Evolutionary conservation across 2,797 vertebrate genomes (phyloP), one percentile per base, ranked within the genome.

Genomic region (Anabas testudineus): DNA sequence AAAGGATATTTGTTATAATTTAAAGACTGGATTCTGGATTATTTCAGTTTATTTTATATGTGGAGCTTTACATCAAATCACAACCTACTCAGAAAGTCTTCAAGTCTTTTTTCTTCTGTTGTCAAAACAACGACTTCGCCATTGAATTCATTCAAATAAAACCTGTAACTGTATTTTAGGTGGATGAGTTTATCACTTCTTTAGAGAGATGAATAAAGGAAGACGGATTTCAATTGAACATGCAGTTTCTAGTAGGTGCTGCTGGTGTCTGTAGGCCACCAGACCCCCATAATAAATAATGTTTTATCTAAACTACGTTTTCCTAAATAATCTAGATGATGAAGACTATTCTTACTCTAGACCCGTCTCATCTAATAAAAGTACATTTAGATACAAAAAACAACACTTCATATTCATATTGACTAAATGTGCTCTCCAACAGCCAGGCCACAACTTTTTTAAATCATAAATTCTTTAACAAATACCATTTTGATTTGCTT

Each of bases 401-500:
- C 15, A 19, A 30, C 7, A 45, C 19, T 57, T 3, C 16, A 15
- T n/a, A n/a, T n/a, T 28, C 18, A 47, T 52, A 37, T 9, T 26
- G n/a, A 43, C 3, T 43, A 32, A 32, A 34, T n/a, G 22, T 48
- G 30, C 34, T 37, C 10, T 34, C 2, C n/a, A 21, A 42, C 36
- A 56, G 37, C 16, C 3, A 36, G 22, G 32, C 51, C 54, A 64
- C 54, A 49, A 15, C 28, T 65, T 68, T 76, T 52, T 57, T 0
- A 63, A 75, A 56, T 56, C 58, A 61, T 16, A 65, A 66, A 86
- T 78, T 54, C 8, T 59, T 78, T 68, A 32, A 22, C 43, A 81
- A 80, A 82, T 69, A 70, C 14, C 42, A 63, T 74, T 76, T 74
- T 24, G 34, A 63, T 52, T 69, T 69, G 73, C 76, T 85, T 87